Conservation (phyloP, 1,140 invertebrate genomes). For the Nasonia giraulti region DNA sequence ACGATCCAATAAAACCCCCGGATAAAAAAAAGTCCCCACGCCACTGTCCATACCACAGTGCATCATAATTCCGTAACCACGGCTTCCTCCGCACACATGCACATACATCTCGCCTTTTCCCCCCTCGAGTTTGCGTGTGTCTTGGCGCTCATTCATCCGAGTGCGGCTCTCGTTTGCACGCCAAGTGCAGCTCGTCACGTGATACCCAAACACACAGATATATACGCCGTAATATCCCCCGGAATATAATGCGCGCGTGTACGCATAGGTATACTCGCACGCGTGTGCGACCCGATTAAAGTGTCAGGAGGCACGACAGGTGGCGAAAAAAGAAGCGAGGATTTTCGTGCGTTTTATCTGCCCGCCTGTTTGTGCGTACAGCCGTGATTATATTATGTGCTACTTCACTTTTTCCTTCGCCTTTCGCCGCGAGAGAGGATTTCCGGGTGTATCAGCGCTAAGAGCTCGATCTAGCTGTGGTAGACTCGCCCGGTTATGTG, state of each 20-base stretch:
- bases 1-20: no score
- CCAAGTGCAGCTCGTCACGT: conserved; percentile 40
- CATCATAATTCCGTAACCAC: neutral
- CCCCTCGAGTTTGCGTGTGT: conserved; percentile 16
- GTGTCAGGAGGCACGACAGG: conserved; percentile 55
- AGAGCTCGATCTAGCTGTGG: neutral
- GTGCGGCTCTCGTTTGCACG: neutral
- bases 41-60: neutral
- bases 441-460: neutral
- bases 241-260: conserved; percentile 49
- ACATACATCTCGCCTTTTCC: neutral
- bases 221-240: no score
- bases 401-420: neutral
- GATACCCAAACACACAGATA: neutral
- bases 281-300: conserved; percentile 55
- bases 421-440: neutral
- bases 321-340: conserved; percentile 10
- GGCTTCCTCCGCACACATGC: neutral
- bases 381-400: neutral
- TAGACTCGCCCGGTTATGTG: no score
- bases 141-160: neutral
- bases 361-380: neutral
- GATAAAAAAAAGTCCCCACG: neutral
- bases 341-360: neutral
- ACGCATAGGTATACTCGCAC: conserved; percentile 46